Conservation (phyloP, 2,888 invertebrate species). For the Gandaritis pyraliata region DNA sequence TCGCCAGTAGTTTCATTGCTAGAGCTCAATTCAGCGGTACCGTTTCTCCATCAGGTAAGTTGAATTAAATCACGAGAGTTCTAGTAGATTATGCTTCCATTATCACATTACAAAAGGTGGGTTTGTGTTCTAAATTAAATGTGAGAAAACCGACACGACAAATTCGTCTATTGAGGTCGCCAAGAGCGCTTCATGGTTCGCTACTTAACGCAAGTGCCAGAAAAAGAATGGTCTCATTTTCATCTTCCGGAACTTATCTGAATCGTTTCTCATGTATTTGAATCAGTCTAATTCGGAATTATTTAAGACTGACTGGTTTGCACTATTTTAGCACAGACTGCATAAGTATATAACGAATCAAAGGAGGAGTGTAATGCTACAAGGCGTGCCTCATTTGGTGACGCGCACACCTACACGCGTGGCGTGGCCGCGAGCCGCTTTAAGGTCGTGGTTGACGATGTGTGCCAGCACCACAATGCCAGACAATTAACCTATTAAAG, state of each 20-base stretch:
- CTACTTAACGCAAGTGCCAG: slow-evolving; percentile 50
- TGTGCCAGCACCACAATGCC: slow-evolving; percentile 82
- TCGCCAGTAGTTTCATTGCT: slow-evolving; percentile 53
- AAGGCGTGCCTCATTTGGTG: slow-evolving; percentile 65
- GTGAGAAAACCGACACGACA: slow-evolving; percentile 39
- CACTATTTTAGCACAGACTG: slow-evolving; percentile 35
- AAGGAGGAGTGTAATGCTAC: slow-evolving; percentile 47
- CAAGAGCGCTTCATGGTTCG: slow-evolving; percentile 59
- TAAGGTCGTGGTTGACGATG: slow-evolving; percentile 80
- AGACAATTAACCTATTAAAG: slow-evolving; percentile 83
- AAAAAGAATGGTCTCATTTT: slow-evolving; percentile 52
- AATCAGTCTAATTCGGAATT: slow-evolving; percentile 4
- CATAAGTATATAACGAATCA: slow-evolving; percentile 38
- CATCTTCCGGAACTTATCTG: slow-evolving; percentile 38
- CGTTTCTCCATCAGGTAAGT: slow-evolving; percentile 59
- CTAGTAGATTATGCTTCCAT: slow-evolving; percentile 28
- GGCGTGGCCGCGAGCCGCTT: slow-evolving; percentile 76
- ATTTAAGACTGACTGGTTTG: slow-evolving; percentile 17
- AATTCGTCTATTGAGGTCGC: slow-evolving; percentile 60
- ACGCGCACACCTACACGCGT: slow-evolving; percentile 71
- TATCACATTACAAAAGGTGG: slow-evolving; percentile 25
- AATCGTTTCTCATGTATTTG: slow-evolving; percentile 30
- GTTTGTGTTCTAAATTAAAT: slow-evolving; percentile 31
- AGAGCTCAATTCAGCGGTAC: slow-evolving; percentile 57
- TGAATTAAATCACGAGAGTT: slow-evolving; percentile 34